A percentile compares a stretch with the other conserved stretches of the same genome.
These are phyloP conservation scores for Thrips palmi DNA, from an alignment of 1,140 invertebrate species.

Conservation along the genomic window DNA sequence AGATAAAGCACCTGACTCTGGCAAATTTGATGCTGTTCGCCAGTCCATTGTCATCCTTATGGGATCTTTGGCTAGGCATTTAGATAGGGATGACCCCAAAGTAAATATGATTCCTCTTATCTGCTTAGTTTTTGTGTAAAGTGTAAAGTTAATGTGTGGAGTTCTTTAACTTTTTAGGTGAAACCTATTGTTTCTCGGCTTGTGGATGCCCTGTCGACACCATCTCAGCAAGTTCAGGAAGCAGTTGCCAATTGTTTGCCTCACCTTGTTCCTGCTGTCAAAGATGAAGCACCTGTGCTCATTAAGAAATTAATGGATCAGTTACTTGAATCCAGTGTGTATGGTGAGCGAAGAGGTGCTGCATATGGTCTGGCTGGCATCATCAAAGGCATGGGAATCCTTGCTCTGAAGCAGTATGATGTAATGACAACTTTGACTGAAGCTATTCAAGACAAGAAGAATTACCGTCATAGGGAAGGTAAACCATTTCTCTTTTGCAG, in stretches of 20 bases:
- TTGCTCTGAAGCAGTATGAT: constrained; percentile 85
- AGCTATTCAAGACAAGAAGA: constrained; percentile 94
- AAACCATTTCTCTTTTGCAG: too few species aligned
- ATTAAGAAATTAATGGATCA: constrained; percentile 76
- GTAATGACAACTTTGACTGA: constrained; percentile 88
- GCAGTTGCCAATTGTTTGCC: constrained; percentile 93
- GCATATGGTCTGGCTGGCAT: constrained; percentile 71
- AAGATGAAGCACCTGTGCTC: constrained; percentile 71
- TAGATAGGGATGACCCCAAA: constrained; percentile 74
- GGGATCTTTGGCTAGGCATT: constrained; percentile 86
- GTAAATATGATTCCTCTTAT: too few species aligned
- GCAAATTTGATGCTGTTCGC: constrained; percentile 79
- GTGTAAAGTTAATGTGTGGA: too few species aligned
- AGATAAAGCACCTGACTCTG: constrained; percentile 73
- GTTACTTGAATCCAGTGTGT: constrained; percentile 83
- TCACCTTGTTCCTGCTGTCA: constrained; percentile 78
- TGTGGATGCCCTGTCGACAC: constrained; percentile 81
- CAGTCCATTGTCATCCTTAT: constrained; percentile 94
- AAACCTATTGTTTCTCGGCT: constrained; percentile 85
- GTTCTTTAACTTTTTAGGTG: too few species aligned
- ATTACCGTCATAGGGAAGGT: constrained; percentile 82
- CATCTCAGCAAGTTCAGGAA: constrained; percentile 95
- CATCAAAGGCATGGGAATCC: constrained; percentile 63
- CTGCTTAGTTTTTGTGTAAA: too few species aligned
- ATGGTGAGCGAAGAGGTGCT: constrained; percentile 87